Conservation (phyloP, 2,797 vertebrate species). For the Hydrophis major region DNA sequence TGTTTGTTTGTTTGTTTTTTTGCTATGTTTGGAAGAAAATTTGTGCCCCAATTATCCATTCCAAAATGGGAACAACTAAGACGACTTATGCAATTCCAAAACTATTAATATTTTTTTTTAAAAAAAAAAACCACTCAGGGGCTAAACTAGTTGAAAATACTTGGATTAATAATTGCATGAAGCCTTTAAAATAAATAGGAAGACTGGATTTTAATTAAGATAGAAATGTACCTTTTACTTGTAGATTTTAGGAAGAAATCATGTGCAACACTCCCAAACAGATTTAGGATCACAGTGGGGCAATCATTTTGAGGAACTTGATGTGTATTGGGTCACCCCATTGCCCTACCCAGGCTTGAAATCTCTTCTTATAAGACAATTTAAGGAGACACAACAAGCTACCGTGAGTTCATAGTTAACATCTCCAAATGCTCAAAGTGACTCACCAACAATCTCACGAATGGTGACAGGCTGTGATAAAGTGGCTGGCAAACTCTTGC, state of each 20-base stretch:
- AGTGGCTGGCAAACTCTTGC: conserved; percentile 77
- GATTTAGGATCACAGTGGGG: neutral
- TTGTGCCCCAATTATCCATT: neutral
- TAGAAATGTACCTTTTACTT: neutral
- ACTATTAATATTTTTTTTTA: neutral
- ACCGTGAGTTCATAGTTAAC: accelerated
- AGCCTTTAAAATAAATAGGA: neutral
- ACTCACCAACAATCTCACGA: conserved; percentile 84
- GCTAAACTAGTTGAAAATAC: neutral
- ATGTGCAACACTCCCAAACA: neutral
- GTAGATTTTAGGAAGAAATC: neutral
- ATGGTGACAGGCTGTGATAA: conserved; percentile 81
- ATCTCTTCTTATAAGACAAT: neutral
- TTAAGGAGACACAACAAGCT: neutral
- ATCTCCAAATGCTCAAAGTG: neutral
- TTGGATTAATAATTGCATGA: neutral
- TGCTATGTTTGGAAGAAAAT: neutral
- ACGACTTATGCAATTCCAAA: neutral
- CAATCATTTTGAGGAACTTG: neutral
- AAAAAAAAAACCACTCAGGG: neutral
- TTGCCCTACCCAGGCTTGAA: neutral
- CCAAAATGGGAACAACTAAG: neutral
- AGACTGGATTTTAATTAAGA: neutral
- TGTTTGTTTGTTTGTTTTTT: neutral
- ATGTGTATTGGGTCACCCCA: neutral